A percentile compares a stretch with the other conserved stretches of the same genome.
Evolutionary conservation across 1,140 invertebrate genomes (phyloP).

Genomic region (Paralvinella palmiformis): DNA sequence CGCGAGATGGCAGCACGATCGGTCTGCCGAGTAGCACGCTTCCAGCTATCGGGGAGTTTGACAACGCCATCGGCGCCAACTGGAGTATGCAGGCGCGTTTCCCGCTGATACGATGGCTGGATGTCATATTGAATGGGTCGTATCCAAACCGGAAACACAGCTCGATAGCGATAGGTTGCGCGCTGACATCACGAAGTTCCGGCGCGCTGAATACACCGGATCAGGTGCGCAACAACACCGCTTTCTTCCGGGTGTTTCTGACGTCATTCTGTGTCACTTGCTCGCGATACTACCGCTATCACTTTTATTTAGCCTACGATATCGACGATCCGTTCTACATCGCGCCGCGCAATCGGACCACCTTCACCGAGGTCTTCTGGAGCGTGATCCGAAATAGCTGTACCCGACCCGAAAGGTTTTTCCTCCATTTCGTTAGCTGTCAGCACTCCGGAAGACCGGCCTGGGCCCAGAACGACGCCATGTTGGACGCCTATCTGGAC

Average conservation of each 20-base stretch:
- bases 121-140: too few species aligned
- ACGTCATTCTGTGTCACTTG: conserved; percentile 18
- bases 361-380: too few species aligned
- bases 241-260: conserved; percentile 17
- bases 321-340: conserved; percentile 17
- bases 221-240: conserved; percentile 12
- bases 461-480: conserved; percentile 12
- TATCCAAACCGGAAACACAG: too few species aligned
- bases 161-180: conserved; percentile 16
- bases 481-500: conserved; percentile 9
- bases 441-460: not conserved
- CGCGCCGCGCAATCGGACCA: not conserved
- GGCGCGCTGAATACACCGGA: conserved; percentile 2
- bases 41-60: too few species aligned
- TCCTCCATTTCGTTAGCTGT: not conserved
- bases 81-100: too few species aligned
- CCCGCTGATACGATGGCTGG: too few species aligned
- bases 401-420: too few species aligned
- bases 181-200: conserved; percentile 11
- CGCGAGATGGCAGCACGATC: too few species aligned
- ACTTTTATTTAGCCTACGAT: conserved; percentile 20
- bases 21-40: too few species aligned
- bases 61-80: too few species aligned
- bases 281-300: conserved; percentile 11
- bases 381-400: too few species aligned